Percentiles rank a stretch among this genome's conserved stretches.
Evolutionary conservation across 1,140 invertebrate genomes (phyloP).

Genomic region (Fopius arisanus): DNA sequence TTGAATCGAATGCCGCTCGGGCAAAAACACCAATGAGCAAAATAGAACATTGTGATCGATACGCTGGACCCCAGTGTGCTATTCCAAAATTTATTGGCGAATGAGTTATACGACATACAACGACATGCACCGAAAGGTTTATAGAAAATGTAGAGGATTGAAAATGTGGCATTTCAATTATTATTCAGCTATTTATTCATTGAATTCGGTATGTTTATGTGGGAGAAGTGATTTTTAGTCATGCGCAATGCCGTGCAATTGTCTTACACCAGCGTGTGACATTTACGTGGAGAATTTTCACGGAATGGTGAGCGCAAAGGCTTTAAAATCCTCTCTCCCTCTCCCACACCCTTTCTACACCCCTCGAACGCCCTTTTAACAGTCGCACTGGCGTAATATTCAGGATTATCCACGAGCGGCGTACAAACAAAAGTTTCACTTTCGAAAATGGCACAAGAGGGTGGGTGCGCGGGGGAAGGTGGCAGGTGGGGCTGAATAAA

Average conservation of each 20-base stretch:
- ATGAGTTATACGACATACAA: constrained; percentile 53
- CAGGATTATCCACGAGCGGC: constrained; percentile 58
- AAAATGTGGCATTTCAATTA: not conserved
- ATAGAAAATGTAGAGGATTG: not conserved
- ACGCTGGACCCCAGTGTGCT: constrained; percentile 43
- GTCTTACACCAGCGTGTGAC: not conserved
- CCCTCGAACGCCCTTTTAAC: constrained; percentile 23
- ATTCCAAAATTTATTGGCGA: constrained; percentile 58
- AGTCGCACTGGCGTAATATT: constrained; percentile 49
- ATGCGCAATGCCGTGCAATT: not conserved
- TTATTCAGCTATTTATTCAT: not conserved
- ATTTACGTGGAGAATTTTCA: not conserved
- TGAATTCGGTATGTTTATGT: not conserved
- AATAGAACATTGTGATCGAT: constrained; percentile 64
- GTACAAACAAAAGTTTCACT: constrained; percentile 63
- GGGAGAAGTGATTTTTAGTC: not conserved
- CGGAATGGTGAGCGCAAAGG: not conserved
- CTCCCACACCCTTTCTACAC: too few species aligned
- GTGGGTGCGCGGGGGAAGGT: too few species aligned
- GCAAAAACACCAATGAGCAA: constrained; percentile 64
- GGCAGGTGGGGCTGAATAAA: constrained; percentile 10
- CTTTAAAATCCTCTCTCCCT: constrained; percentile 10
- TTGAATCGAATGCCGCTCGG: constrained; percentile 62
- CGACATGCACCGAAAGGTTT: not conserved
- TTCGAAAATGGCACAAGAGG: constrained; percentile 45